Evolutionary conservation across 2,888 invertebrate species (phyloP), one percentile per base, ranked within the genome.

Genomic region (Drosophila macrospina): DNA sequence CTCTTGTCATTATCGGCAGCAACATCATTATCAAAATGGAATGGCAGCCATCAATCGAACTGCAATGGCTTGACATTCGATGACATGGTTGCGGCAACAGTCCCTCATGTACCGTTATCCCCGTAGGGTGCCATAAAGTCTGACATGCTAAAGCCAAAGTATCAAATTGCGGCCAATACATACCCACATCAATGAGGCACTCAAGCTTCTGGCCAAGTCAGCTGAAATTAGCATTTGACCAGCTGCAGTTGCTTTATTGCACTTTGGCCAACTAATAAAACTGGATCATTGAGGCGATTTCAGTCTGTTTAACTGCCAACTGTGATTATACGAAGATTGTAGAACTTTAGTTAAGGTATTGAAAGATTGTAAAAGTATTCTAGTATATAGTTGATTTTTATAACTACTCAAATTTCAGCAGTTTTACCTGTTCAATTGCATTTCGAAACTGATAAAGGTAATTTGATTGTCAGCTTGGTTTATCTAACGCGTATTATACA

Each of bases 51-150:
- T 39, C 45, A 47, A 62, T 54, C 39, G 54, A 32, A 54, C 15
- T 15, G 54, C 11, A 13, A 44, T 30, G 8, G 8, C 15, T 15
- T 34, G 51, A 44, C 44, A 47, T 39, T 52, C 52, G 52, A 45
- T 61, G 52, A 61, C 26, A 61, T 45, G 52, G 26, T 36, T 52
- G 44, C n/a, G 32, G 44, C 36, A 54, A 32, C 30, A 8, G 30
- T 61, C 52, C 52, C 60, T 44, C 20, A 52, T 16, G 52, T 13
- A 7, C 10, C 11, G 10, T 16, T 15, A 6, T 28, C 2, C 13
- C 60, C 44, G 3, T 4, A 15, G 60, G 52, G 52, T 45, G 28
- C 36, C 60, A 61, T 61, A 61, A 52, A 52, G 60, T 16, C 44
- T 32, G 45, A 61, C 30, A 54, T 39, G 37, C 37, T 36, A 36